Evolutionary conservation across 2,888 invertebrate species (phyloP), one percentile per base, ranked within the genome.

Genomic region (Siphlonurus alternatus): DNA sequence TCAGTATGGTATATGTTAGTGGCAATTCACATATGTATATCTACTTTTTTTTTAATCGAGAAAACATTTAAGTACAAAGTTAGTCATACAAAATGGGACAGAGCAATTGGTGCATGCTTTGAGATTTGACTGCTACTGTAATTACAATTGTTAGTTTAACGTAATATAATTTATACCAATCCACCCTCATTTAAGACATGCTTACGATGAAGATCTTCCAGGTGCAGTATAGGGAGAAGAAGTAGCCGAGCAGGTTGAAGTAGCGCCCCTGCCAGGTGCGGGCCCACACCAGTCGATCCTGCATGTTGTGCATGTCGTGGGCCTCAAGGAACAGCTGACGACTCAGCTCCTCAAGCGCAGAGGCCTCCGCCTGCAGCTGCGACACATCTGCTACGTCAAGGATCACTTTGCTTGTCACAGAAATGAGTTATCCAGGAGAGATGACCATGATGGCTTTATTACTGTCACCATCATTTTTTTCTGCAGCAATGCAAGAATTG

Each of bases 121-220:
- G n/a, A n/a, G 18, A 53, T n/a, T 53, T 53, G 19, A 53, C 18
- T 53, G 18, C 18, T n/a, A n/a, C 18, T 53, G 18, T 15, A 10
- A 53, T 53, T 10, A 15, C 53, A 53, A 15, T 53, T 53, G 10
- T 19, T 53, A 2, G 19, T n/a, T 53, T 18, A n/a, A 53, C 18
- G 53, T 19, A 53, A n/a, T 53, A 1, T 53, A n/a, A 53, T 53
- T 53, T 53, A n/a, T 1, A n/a, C 18, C 10, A 53, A 53, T 10
- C 18, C 53, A 53, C 53, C 10, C 63, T 65, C 25, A 63, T 24
- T n/a, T 19, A 61, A 67, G 59, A 63, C 65, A 63, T 61, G 23
- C 89, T 85, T 77, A 96, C 95, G 76, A 99, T 98, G 75, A 98
- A 93, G 74, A 99, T 99, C 80, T 99, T 99, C 93, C 97, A 98